These are phyloP conservation scores for Plutella xylostella DNA, from an alignment of 2,888 invertebrate species.

Conservation along the genomic window DNA sequence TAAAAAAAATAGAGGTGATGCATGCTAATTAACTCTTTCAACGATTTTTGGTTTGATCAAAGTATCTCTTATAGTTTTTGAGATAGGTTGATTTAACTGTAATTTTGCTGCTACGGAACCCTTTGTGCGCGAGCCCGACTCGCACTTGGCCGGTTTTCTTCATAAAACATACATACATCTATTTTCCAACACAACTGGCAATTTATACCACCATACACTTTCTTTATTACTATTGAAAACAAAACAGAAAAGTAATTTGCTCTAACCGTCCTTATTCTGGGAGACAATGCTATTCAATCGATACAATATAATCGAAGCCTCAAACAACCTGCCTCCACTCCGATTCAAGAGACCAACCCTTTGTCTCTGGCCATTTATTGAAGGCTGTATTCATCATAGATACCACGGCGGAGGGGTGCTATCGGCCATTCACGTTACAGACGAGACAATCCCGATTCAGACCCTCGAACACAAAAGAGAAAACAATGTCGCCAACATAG, in stretches of 20 bases:
- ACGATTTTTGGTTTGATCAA: too few relatives aligned
- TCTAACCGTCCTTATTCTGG: slow-evolving; percentile 62
- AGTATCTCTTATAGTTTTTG: too few relatives aligned
- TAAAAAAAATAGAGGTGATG: too few relatives aligned
- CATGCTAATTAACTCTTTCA: too few relatives aligned
- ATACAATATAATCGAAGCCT: slow-evolving; percentile 66
- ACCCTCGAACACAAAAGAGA: slow-evolving; percentile 57
- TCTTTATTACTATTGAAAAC: too few relatives aligned
- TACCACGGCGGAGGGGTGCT: slow-evolving; percentile 62
- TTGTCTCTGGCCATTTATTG: slow-evolving; percentile 65
- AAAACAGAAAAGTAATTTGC: slow-evolving; percentile 67
- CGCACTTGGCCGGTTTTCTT: too few relatives aligned
- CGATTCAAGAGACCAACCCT: slow-evolving; percentile 69
- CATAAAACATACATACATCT: too few relatives aligned
- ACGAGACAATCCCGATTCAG: slow-evolving; percentile 70
- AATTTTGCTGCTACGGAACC: too few relatives aligned
- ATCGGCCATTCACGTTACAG: slow-evolving; percentile 59
- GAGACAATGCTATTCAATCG: slow-evolving; percentile 59
- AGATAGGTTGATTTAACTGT: too few relatives aligned
- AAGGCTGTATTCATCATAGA: slow-evolving; percentile 54
- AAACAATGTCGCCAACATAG: slow-evolving; percentile 70
- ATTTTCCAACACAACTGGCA: too few relatives aligned
- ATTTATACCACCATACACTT: too few relatives aligned
- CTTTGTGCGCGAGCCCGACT: too few relatives aligned
- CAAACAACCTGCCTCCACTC: slow-evolving; percentile 62